Conservation (phyloP, 2,888 invertebrate genomes). For the Camponotus fellah region DNA sequence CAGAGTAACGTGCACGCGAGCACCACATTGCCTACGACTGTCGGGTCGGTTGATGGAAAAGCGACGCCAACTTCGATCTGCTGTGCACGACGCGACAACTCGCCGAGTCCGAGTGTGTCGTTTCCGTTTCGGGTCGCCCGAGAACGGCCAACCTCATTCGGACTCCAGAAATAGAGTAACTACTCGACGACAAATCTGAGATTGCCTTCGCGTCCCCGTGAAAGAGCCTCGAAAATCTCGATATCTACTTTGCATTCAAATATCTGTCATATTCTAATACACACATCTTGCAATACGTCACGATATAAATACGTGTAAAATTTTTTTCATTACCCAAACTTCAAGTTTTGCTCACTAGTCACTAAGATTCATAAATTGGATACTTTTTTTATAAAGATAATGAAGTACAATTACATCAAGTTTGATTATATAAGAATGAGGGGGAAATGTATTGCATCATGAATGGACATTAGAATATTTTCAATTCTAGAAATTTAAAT, state of each 20-base stretch:
- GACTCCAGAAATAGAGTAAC: constrained; percentile 70
- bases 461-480: not conserved
- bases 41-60: not conserved
- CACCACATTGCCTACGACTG: constrained; percentile 23
- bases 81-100: not conserved
- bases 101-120: constrained; percentile 16
- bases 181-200: constrained; percentile 52
- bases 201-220: constrained; percentile 1
- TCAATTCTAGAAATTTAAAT: not conserved
- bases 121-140: not conserved
- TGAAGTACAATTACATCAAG: not conserved
- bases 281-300: not conserved
- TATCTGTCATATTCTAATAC: not conserved
- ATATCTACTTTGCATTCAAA: not conserved
- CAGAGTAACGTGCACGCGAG: not conserved
- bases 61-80: not conserved
- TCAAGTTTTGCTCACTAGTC: not conserved
- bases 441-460: too few species aligned
- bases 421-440: too few species aligned
- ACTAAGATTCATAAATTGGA: not conserved
- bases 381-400: too few species aligned
- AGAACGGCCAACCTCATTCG: constrained; percentile 58
- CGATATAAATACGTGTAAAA: not conserved
- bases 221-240: not conserved
- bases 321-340: not conserved